phyloP scores from a whole-genome alignment of 2,888 invertebrate species.

The Masnerella sp. region DNA sequence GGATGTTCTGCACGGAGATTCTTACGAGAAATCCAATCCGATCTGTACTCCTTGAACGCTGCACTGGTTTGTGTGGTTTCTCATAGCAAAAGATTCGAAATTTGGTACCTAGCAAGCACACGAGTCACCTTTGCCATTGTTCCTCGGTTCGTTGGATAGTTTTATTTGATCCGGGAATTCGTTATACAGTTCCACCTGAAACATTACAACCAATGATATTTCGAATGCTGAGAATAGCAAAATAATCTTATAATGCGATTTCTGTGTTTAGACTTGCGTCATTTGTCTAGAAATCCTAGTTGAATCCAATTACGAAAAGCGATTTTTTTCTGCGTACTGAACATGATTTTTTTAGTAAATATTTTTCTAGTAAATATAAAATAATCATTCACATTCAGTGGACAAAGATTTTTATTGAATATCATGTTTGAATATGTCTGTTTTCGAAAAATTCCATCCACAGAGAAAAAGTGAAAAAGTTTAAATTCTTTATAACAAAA shows the following conservation, averaged over 20 bases:
- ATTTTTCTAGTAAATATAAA: too few species aligned
- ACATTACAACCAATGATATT: not conserved
- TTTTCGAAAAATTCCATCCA: too few species aligned
- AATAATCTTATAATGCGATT: conserved; percentile 16
- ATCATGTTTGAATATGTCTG: too few species aligned
- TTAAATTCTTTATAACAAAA: too few species aligned
- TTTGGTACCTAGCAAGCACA: conserved; percentile 84
- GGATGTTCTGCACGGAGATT: conserved; percentile 62
- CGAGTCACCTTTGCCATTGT: conserved; percentile 85
- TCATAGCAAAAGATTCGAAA: conserved; percentile 51
- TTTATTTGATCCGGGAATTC: conserved; percentile 99
- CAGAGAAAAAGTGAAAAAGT: too few species aligned
- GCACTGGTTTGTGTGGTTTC: conserved; percentile 14
- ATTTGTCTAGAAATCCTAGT: too few species aligned
- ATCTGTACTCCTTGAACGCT: conserved; percentile 59
- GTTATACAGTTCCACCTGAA: conserved; percentile 92
- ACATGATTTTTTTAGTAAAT: too few species aligned
- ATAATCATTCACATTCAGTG: too few species aligned
- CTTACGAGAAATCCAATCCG: conserved; percentile 63
- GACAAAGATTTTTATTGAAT: too few species aligned
- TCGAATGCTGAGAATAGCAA: too few species aligned
- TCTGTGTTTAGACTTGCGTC: not conserved
- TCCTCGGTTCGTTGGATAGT: conserved; percentile 86
- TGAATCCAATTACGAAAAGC: too few species aligned
- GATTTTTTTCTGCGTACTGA: too few species aligned